Percentiles rank a stretch among this genome's conserved stretches.
phyloP scores from a whole-genome alignment of 2,113 vertebrate genomes.

The Balaenoptera acutorostrata region DNA sequence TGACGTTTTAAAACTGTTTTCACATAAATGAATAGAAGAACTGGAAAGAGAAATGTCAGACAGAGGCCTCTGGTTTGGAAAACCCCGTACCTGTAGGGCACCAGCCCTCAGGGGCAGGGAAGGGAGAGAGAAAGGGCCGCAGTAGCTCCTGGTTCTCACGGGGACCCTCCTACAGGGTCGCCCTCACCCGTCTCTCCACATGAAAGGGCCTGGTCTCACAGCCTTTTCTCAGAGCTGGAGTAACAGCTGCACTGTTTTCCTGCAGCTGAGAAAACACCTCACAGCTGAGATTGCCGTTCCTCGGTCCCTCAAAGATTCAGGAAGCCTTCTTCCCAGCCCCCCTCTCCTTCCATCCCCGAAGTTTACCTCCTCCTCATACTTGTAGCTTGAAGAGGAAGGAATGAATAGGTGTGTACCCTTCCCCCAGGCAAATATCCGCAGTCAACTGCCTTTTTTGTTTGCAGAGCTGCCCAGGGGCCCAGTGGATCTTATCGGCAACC shows the following conservation, averaged over 20 bases:
- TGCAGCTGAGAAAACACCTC: slow-evolving; percentile 38
- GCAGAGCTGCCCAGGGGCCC: not conserved
- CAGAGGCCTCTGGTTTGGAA: not conserved
- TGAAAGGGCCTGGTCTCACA: not conserved
- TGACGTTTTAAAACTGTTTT: not conserved
- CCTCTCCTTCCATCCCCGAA: not conserved
- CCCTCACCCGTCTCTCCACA: not conserved
- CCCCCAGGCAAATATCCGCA: not conserved
- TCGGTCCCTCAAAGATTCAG: not conserved
- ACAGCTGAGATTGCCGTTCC: not conserved
- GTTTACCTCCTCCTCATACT: not conserved
- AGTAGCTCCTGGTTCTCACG: not conserved
- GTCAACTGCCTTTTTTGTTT: not conserved
- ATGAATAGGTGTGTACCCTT: not conserved
- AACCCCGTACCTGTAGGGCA: not conserved
- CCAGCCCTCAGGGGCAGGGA: no score
- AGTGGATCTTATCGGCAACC: not conserved
- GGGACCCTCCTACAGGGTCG: not conserved
- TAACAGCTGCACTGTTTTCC: not conserved
- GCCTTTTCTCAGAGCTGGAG: not conserved
- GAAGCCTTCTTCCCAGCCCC: not conserved
- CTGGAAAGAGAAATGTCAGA: not conserved
- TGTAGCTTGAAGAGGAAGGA: not conserved
- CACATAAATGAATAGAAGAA: not conserved
- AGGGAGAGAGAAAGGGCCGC: not conserved